A percentile compares a stretch with the other conserved stretches of the same genome.
Conservation (phyloP, 2,113 vertebrate genomes). For the Pyxicephalus adspersus region DNA sequence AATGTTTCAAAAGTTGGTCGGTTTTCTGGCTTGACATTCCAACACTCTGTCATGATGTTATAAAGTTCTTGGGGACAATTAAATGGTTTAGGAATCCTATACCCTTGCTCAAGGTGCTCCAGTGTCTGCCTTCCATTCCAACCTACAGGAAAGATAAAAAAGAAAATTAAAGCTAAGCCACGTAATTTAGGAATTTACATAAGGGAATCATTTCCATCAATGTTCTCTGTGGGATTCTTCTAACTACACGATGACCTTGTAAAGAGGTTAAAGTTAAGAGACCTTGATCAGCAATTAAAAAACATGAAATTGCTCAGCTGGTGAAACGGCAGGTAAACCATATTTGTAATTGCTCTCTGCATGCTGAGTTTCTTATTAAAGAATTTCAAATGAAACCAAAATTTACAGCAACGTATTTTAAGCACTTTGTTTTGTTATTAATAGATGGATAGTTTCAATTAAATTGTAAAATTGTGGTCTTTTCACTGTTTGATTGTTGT, state of each 20-base stretch:
- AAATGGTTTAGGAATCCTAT: constrained; percentile 79
- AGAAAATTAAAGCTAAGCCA: constrained; percentile 3
- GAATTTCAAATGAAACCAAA: constrained; percentile 18
- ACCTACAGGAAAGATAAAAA: constrained; percentile 66
- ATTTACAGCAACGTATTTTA: not conserved
- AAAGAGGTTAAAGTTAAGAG: constrained; percentile 31
- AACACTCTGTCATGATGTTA: constrained; percentile 86
- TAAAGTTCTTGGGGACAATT: constrained; percentile 78
- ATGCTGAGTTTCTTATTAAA: constrained; percentile 51
- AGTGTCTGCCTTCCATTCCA: constrained; percentile 82
- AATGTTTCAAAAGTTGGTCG: constrained; percentile 87
- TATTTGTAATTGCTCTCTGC: constrained; percentile 33
- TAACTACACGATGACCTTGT: constrained; percentile 33
- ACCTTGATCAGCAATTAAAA: constrained; percentile 49
- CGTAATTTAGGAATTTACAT: constrained; percentile 41
- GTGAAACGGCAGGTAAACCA: constrained; percentile 37
- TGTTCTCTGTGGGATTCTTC: constrained; percentile 19
- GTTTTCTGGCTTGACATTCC: constrained; percentile 67
- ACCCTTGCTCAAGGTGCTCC: constrained; percentile 75
- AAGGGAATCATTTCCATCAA: constrained; percentile 18
- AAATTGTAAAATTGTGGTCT: constrained; percentile 41
- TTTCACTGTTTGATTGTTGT: not conserved
- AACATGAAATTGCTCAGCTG: constrained; percentile 44
- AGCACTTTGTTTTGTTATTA: constrained; percentile 15
- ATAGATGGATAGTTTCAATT: constrained; percentile 37